Evolutionary conservation across 2,113 vertebrate genomes (phyloP).

Genomic region (Brienomyrus longianalis): DNA sequence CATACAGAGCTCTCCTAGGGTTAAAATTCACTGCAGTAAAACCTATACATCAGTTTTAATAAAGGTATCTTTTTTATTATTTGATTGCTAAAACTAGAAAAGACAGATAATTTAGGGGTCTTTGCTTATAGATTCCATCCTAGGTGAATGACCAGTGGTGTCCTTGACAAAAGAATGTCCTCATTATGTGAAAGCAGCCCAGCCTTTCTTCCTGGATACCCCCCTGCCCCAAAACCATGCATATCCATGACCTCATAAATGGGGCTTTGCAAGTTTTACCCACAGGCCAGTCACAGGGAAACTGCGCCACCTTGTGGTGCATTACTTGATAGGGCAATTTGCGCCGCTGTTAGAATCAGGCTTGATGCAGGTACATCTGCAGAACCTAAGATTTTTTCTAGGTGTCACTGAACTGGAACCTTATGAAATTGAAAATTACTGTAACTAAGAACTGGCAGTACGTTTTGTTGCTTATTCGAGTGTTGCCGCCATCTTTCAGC

Average conservation of each 20-base stretch:
- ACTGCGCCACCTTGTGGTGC: slow-evolving; percentile 25
- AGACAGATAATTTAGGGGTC: background rate
- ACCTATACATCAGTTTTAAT: background rate
- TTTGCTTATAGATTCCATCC: background rate
- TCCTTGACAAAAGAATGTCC: background rate
- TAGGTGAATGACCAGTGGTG: background rate
- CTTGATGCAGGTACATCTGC: background rate
- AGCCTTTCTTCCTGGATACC: background rate
- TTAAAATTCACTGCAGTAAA: background rate
- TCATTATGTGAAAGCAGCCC: background rate
- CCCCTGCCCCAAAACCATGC: background rate
- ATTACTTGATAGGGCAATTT: background rate
- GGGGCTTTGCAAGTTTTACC: slow-evolving; percentile 10
- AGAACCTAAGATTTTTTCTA: background rate
- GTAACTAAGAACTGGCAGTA: background rate
- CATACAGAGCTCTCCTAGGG: background rate
- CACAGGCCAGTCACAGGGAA: background rate
- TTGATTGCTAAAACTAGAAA: background rate
- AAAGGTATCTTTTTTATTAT: background rate
- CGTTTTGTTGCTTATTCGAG: background rate
- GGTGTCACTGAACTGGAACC: background rate
- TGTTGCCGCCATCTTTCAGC: background rate
- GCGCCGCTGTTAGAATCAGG: background rate
- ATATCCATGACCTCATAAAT: background rate
- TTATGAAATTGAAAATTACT: background rate